Conservation (phyloP, 2,888 invertebrate genomes). For the Pseudoips prasinana region DNA sequence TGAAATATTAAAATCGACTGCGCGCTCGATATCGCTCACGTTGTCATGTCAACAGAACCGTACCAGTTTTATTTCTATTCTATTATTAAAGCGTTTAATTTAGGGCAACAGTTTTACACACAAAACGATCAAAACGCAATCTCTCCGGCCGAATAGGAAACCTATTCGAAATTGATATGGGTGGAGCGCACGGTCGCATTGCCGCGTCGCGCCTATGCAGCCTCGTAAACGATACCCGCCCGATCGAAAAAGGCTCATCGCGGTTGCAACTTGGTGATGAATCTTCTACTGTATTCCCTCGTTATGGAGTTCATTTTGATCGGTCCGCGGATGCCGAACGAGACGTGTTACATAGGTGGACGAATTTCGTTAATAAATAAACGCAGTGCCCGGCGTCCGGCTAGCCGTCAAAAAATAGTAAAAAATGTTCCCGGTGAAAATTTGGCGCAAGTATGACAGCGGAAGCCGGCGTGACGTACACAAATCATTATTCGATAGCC, state of each 20-base stretch:
- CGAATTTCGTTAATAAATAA: constrained; percentile 82
- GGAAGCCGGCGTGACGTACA: constrained; percentile 63
- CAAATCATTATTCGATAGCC: constrained; percentile 75
- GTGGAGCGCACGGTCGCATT: constrained; percentile 70
- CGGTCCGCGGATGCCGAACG: constrained; percentile 19
- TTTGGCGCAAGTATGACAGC: constrained; percentile 78
- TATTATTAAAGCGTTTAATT: constrained; percentile 80
- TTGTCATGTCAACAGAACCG: constrained; percentile 58
- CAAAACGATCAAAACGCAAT: constrained; percentile 79
- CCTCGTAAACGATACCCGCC: constrained; percentile 68
- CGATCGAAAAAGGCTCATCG: constrained; percentile 49
- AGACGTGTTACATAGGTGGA: constrained; percentile 66
- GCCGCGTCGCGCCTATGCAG: constrained; percentile 72
- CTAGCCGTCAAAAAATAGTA: constrained; percentile 64
- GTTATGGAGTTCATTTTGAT: constrained; percentile 39
- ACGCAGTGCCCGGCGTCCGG: constrained; percentile 69
- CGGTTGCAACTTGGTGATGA: constrained; percentile 17
- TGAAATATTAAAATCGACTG: constrained; percentile 60
- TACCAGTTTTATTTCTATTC: constrained; percentile 71
- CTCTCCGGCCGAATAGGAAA: constrained; percentile 75
- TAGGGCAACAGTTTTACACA: constrained; percentile 78
- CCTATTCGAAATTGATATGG: constrained; percentile 82
- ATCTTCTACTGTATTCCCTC: constrained; percentile 44
- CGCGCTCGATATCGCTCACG: constrained; percentile 41
- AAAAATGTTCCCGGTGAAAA: constrained; percentile 64